Percentiles rank a stretch among this genome's conserved stretches.
Conservation (phyloP, 1,140 invertebrate species). For the Euura lappo region DNA sequence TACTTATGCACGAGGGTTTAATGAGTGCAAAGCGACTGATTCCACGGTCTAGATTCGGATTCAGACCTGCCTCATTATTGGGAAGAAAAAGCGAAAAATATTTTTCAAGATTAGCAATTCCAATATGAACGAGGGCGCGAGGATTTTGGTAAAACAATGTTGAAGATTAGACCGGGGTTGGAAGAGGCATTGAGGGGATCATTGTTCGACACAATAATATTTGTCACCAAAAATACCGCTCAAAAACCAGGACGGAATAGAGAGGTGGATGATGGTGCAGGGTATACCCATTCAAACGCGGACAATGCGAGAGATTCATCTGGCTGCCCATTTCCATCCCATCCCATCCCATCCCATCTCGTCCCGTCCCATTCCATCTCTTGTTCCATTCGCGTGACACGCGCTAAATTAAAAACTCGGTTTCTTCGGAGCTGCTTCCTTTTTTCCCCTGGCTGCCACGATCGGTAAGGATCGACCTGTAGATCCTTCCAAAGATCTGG, state of each 20-base stretch:
- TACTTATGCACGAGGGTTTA: constrained; percentile 33
- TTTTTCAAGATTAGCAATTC: constrained; percentile 39
- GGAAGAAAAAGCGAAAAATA: background rate
- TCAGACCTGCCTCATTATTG: background rate
- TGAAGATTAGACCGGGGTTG: constrained; percentile 53
- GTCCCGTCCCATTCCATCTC: constrained; percentile 32
- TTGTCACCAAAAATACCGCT: constrained; percentile 59
- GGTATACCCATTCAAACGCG: constrained; percentile 56
- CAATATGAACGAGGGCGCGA: constrained; percentile 47
- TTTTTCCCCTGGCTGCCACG: constrained; percentile 16
- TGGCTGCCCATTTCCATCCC: constrained; percentile 41
- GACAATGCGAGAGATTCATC: constrained; percentile 61
- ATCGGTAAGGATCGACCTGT: background rate
- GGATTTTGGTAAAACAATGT: constrained; percentile 53
- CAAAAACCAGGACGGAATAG: constrained; percentile 52
- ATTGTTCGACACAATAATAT: constrained; percentile 63
- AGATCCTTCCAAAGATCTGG: no score
- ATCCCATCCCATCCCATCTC: constrained; percentile 33
- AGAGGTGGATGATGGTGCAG: constrained; percentile 39
- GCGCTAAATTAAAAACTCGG: constrained; percentile 60
- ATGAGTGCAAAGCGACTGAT: background rate
- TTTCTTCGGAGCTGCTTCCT: constrained; percentile 48
- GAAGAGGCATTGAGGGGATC: constrained; percentile 51
- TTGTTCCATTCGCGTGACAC: constrained; percentile 50
- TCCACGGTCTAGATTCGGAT: background rate